Evolutionary conservation across 2,113 vertebrate genomes (phyloP), one percentile per base, ranked within the genome.

Genomic region (Hemiprocne comata): DNA sequence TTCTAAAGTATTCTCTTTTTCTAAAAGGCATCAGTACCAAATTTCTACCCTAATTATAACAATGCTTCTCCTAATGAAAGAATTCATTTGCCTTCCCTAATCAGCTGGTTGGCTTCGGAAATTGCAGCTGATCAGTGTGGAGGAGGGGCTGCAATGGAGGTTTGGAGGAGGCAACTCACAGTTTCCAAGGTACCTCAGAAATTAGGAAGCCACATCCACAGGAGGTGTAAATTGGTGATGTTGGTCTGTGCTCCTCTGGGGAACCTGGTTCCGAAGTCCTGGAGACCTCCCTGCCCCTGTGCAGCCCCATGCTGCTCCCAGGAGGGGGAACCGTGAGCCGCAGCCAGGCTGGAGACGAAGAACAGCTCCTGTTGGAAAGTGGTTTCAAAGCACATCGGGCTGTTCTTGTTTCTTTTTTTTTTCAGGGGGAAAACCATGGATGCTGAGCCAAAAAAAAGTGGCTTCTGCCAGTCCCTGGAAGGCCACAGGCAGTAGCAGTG

Each of bases 31-130:
- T 34, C 95, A 42, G 36, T 10, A 44, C 87, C 82, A 93, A 93
- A 94, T 93, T 94, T 67, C 89, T 90, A 2, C 28, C 82, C 82
- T 90, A 92, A 95, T 93, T 95, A 85, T 73, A 89, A 92, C 94
- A 94, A 94, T 90, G 94, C 73, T 82, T 65, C 75, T 64, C 62
- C 84, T 95, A 93, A 96, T 94, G 95, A 94, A 94, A 94, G 89
- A 85, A 79, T 94, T 92, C 77, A 84, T 96, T 95, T 93, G 87
- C 87, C 75, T 95, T 9, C 75, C 34, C 82, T 95, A 90, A 93
- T 95, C 94, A 96, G 53, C 89, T 69, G 66, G 28, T 82, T 87
- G 84, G 28, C 71, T 60, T 23, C 3, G 6, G 95, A 78, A 94
- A 57, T 24, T 31, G 60, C 87, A 89, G 94, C 51, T 42, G 84